Percentiles rank a stretch among this genome's conserved stretches.
Conservation (phyloP, 1,140 invertebrate species). For the Drosophila bocqueti region DNA sequence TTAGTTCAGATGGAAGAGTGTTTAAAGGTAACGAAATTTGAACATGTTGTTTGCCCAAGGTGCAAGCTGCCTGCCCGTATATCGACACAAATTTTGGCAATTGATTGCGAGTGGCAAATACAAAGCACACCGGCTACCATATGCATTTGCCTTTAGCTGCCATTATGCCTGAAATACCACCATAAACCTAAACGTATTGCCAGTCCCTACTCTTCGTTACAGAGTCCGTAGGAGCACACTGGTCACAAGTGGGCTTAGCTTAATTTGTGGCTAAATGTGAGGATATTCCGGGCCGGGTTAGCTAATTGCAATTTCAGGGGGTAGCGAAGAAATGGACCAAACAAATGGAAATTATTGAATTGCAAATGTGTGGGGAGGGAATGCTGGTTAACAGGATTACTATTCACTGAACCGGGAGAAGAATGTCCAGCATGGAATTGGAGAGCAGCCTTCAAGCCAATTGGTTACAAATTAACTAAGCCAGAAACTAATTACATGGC, state of each 20-base stretch:
- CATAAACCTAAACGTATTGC: neutral
- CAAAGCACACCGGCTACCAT: neutral
- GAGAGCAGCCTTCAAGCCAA: neutral
- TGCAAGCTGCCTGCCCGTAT: no score
- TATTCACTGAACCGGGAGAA: slow-evolving; percentile 26
- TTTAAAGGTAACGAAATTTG: neutral
- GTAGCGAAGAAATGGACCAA: slow-evolving; percentile 5
- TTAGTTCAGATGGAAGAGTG: neutral
- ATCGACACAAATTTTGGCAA: slow-evolving; percentile 43
- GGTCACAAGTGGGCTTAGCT: slow-evolving; percentile 33
- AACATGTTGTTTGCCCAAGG: neutral
- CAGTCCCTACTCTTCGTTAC: neutral
- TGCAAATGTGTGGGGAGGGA: slow-evolving; percentile 19
- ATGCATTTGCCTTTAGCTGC: slow-evolving; percentile 33
- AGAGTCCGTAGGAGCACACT: slow-evolving; percentile 8
- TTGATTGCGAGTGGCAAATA: slow-evolving; percentile 64
- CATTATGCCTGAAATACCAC: neutral
- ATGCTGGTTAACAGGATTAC: slow-evolving; percentile 16
- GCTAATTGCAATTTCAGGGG: slow-evolving; percentile 11
- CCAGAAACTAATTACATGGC: neutral
- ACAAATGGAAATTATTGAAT: slow-evolving; percentile 47
- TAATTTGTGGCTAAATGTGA: slow-evolving; percentile 50
- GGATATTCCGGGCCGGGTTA: slow-evolving; percentile 15
- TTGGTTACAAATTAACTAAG: neutral
- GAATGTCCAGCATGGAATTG: slow-evolving; percentile 24